A percentile compares a stretch with the other conserved stretches of the same genome.
Conservation (phyloP, 2,113 vertebrate species). For the Vulpes lagopus region DNA sequence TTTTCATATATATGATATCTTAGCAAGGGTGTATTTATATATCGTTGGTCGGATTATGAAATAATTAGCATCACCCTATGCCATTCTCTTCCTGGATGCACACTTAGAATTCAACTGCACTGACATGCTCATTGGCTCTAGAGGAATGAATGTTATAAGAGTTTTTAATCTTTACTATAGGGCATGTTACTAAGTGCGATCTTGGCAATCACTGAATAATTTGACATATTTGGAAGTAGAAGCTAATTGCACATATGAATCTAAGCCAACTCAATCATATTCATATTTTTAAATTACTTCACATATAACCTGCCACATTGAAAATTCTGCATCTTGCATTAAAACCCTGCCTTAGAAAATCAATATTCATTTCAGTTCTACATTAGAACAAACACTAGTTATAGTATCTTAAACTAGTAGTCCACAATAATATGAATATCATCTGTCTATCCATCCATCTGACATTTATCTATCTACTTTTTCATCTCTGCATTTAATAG, state of each 20-base stretch:
- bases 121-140: constrained; percentile 74
- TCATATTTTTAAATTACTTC: constrained; percentile 73
- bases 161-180: constrained; percentile 80
- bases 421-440: neutral
- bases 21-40: constrained; percentile 72
- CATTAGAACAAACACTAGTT: constrained; percentile 38
- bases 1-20: constrained; percentile 69
- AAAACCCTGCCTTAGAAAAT: constrained; percentile 63
- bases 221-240: constrained; percentile 80
- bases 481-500: neutral
- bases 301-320: constrained; percentile 59
- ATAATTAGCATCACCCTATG: constrained; percentile 80
- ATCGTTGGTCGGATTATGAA: constrained; percentile 78
- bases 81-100: constrained; percentile 69
- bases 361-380: constrained; percentile 63
- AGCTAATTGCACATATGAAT: constrained; percentile 78
- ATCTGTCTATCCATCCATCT: neutral
- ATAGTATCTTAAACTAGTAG: neutral
- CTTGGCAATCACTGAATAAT: constrained; percentile 81
- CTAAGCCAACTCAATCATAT: constrained; percentile 68
- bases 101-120: constrained; percentile 65
- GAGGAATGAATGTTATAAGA: constrained; percentile 73
- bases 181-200: constrained; percentile 77
- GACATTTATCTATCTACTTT: neutral
- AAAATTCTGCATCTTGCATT: constrained; percentile 73